Evolutionary conservation across 1,140 invertebrate species (phyloP), one percentile per base, ranked within the genome.

Genomic region (Penaeus vannamei): DNA sequence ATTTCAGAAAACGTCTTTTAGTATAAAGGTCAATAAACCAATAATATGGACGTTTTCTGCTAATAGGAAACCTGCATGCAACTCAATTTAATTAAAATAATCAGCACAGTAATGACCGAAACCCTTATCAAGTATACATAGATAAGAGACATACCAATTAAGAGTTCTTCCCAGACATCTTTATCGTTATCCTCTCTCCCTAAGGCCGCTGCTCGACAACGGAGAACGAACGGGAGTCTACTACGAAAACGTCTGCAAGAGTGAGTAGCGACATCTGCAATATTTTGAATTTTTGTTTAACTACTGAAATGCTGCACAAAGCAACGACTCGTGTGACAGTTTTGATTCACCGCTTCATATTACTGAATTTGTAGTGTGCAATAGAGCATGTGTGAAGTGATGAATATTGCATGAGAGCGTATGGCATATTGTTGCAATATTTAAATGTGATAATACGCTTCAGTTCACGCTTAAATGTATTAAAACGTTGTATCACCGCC

Each of bases 181-280:
- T 26, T 2, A 53, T 60, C 14, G 14, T 85, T 17, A 77, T 23
- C 1, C 36, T n/a, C 59, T 69, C 14, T 60, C 29, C 80, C 60
- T 14, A 76, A 90, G 97, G 91, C 97, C 97, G 0, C 94, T 98
- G 23, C 96, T 98, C 90, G 97, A 98, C 93, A 97, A 97, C 89
- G 97, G 97, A 19, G 97, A 90, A 87, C 81, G 97, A 29, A 96
- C 97, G 90, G 97, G 97, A 84, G 95, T 95, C 89, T 98, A 98
- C 93, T 97, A 95, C 92, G 98, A 98, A 93, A 98, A 98, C 93
- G 95, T 95, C 92, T 98, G 98, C 92, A 96, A 97, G 69, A 91
- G 93, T 92, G 91, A 92, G 92, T 92, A 72, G 84, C 36, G 29
- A 23, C 42, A 19, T 61, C 23, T 32, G 19, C 62, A 66, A 64